Base-by-base conservation (phyloP, 2,888 invertebrate genomes). In the Dorcus parallelipipedus region DNA sequence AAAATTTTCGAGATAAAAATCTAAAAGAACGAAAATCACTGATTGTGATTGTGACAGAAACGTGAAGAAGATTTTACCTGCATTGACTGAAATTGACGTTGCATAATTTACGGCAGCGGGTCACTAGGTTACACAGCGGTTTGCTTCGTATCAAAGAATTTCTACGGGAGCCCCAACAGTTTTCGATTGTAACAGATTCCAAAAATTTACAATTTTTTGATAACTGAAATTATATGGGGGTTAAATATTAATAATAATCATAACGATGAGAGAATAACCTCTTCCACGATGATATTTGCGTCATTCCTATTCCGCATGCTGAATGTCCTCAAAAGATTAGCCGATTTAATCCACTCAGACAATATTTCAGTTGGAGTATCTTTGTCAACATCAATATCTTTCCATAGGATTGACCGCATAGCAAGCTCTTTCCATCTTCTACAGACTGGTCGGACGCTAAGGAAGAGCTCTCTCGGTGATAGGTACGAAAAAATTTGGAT, bases 91-190 rank as follows among this genome's bases (percentile, higher is more conserved):
- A 14, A 1, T 14, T 14, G 14, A 14, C 14, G 1, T 14, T 14
- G 14, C 14, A 1, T 14, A 64, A 42, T 48, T 56, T 64, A 9
- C 54, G 52, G 43, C 64, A 64, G 45, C 60, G 49, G 3, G 60
- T 52, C 7, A 62, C 56, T 40, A 64, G 49, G 39, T 56, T 49
- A 39, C 64, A 64, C 10, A 64, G 53, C 3, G 60, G 62, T 7
- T 40, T 56, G 38, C 62, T 62, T n/a, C 54, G 60, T 33, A 64
- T 50, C n/a, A 58, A 54, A 38, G 38, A 55, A 40, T 54, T 60
- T 50, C 49, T 54, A 7, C 49, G 33, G 5, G 56, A 56, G 8
- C 64, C 64, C 62, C 62, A 62, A 51, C 64, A 64, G 39, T 62
- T 64, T 51, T 59, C 56, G 50, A 64, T 49, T 17, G 49, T 52